Evolutionary conservation across 1,140 invertebrate species (phyloP).

Genomic region (Pristionchus pacificus): DNA sequence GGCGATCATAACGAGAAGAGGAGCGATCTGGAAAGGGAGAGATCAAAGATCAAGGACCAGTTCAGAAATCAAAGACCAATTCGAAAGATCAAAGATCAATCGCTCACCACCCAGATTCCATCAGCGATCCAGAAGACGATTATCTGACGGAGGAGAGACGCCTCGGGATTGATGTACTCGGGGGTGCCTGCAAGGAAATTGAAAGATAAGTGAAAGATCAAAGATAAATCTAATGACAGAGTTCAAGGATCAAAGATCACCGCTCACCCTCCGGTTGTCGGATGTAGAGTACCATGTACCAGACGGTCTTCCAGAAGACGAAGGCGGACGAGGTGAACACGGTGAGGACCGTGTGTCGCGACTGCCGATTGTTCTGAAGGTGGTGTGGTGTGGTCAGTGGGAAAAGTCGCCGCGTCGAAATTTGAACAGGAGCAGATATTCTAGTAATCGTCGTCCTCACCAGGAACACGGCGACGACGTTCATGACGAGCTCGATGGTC

Average conservation of each 20-base stretch:
- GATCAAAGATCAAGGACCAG: not conserved
- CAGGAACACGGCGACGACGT: slow-evolving; percentile 44
- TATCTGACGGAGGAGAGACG: slow-evolving; percentile 27
- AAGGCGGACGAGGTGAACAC: slow-evolving; percentile 43
- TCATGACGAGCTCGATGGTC: slow-evolving; percentile 47
- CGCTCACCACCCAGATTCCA: slow-evolving; percentile 34
- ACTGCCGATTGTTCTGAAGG: slow-evolving; percentile 12
- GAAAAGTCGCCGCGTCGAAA: too few relatives aligned
- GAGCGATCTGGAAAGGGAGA: slow-evolving; percentile 43
- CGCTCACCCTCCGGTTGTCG: slow-evolving; percentile 29
- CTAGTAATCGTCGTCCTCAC: slow-evolving; percentile 11
- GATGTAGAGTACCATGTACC: slow-evolving; percentile 47
- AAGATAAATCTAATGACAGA: too few relatives aligned
- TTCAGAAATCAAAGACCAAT: too few relatives aligned
- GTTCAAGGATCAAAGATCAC: too few relatives aligned
- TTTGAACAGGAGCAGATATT: too few relatives aligned
- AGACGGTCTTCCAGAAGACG: slow-evolving; percentile 51
- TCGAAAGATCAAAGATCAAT: too few relatives aligned
- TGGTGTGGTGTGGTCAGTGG: too few relatives aligned
- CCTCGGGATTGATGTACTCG: slow-evolving; percentile 29
- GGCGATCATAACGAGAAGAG: slow-evolving; percentile 36
- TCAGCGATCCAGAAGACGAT: slow-evolving; percentile 41
- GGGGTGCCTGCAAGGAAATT: slow-evolving; percentile 29
- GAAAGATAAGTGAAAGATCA: not conserved
- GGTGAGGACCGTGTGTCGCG: slow-evolving; percentile 43